Evolutionary conservation across 2,797 vertebrate genomes (phyloP), one percentile per base, ranked within the genome.

Genomic region (Sebastes wilsoni): DNA sequence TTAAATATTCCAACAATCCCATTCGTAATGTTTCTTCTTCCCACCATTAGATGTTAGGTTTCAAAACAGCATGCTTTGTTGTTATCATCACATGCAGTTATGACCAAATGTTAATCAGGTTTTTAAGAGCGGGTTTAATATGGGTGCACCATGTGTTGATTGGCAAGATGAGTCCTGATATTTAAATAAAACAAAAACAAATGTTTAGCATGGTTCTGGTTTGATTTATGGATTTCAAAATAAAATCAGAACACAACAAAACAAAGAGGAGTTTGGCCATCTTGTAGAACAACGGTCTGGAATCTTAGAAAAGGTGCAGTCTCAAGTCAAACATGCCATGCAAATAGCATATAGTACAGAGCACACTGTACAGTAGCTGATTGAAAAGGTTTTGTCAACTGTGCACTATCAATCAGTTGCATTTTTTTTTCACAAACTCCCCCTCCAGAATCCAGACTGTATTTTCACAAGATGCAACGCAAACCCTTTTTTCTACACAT

Each of bases 81-180:
- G 60, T 85, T 77, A 66, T 73, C 62, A 74, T 65, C 60, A 77
- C 94, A 94, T 95, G 94, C 93, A 89, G 34, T 85, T 58, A 89
- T 81, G 82, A 87, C 75, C 80, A 88, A 88, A 82, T 77, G 87
- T 92, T 90, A 89, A 92, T 87, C 80, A 79, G 84, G 80, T 86
- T 83, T 83, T 69, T 13, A 74, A 86, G 66, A 87, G 83, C 77
- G 8, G 79, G 72, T 86, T 88, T 58, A 46, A 89, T 71, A 86
- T 86, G 87, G 90, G 87, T 89, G 93, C 92, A 92, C 86, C 87
- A 88, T 84, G 93, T 94, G 91, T 94, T 93, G 90, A 95, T 94
- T 94, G 93, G 91, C 93, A 94, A 93, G 88, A 95, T 94, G 93
- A 94, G 92, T 93, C 90, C 91, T 88, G 89, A 88, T 89, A 85